phyloP scores from a whole-genome alignment of 2,113 vertebrate species.

The Melozone crissalis region DNA sequence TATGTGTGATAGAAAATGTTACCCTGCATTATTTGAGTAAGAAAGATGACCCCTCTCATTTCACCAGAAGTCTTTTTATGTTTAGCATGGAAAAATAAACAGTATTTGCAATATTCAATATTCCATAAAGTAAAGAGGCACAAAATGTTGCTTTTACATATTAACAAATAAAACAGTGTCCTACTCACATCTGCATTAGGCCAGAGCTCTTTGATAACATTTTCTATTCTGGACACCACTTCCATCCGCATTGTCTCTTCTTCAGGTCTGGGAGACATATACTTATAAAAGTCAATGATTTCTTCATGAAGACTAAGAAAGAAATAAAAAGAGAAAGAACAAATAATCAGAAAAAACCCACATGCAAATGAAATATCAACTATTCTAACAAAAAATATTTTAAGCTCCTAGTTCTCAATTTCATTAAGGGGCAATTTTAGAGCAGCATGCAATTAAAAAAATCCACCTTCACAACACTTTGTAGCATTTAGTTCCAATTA shows the following conservation, averaged over 20 bases:
- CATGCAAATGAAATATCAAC: not conserved
- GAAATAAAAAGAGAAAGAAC: not conserved
- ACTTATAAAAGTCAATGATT: slow-evolving; percentile 94
- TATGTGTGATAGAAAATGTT: not conserved
- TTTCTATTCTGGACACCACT: slow-evolving; percentile 94
- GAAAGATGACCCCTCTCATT: not conserved
- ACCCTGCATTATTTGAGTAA: not conserved
- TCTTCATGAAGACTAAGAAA: slow-evolving; percentile 91
- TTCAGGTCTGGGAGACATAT: slow-evolving; percentile 93
- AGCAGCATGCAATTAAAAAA: not conserved
- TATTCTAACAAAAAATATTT: not conserved
- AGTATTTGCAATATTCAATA: not conserved
- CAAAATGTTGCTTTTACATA: not conserved
- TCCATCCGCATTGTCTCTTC: slow-evolving; percentile 96
- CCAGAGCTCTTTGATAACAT: slow-evolving; percentile 95
- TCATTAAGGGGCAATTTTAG: not conserved
- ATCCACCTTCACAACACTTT: not conserved
- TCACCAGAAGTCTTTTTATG: not conserved
- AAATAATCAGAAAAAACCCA: not conserved
- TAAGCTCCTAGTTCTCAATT: not conserved
- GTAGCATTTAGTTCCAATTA: not conserved
- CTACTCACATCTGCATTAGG: slow-evolving; percentile 89
- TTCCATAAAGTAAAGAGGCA: not conserved
- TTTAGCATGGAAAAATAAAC: not conserved
- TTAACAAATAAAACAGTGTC: not conserved